A percentile compares a stretch with the other conserved stretches of the same genome.
phyloP scores from a whole-genome alignment of 2,888 invertebrate genomes.

The Tineola bisselliella region DNA sequence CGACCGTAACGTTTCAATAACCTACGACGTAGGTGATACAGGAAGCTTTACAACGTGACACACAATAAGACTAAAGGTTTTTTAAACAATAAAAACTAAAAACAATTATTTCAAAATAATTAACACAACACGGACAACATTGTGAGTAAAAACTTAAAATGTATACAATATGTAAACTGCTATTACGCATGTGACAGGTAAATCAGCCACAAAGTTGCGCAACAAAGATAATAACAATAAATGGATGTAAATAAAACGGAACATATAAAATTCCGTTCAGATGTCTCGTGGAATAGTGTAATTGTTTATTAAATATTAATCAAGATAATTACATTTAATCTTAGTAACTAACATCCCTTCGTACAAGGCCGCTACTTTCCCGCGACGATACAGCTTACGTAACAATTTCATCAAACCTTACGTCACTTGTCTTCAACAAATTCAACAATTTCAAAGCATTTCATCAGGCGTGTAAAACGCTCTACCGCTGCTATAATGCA shows the following conservation, averaged over 20 bases:
- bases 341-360: background rate
- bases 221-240: background rate
- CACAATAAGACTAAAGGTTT: too few relatives aligned
- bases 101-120: too few relatives aligned
- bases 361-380: background rate
- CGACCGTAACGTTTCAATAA: background rate
- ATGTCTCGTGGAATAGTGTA: background rate
- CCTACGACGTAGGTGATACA: background rate
- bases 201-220: background rate
- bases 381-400: background rate
- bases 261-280: background rate
- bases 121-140: too few relatives aligned
- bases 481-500: too few relatives aligned
- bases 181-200: background rate
- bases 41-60: background rate
- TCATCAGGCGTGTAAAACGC: too few relatives aligned
- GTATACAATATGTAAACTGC: too few relatives aligned
- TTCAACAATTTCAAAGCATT: too few relatives aligned
- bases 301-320: slow-evolving; percentile 9
- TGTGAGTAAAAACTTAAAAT: too few relatives aligned
- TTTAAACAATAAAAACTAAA: too few relatives aligned
- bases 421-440: background rate
- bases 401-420: background rate
- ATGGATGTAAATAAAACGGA: background rate
- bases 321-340: background rate